Base-by-base conservation (phyloP, 2,888 invertebrate genomes). In the Euphydryas editha region DNA sequence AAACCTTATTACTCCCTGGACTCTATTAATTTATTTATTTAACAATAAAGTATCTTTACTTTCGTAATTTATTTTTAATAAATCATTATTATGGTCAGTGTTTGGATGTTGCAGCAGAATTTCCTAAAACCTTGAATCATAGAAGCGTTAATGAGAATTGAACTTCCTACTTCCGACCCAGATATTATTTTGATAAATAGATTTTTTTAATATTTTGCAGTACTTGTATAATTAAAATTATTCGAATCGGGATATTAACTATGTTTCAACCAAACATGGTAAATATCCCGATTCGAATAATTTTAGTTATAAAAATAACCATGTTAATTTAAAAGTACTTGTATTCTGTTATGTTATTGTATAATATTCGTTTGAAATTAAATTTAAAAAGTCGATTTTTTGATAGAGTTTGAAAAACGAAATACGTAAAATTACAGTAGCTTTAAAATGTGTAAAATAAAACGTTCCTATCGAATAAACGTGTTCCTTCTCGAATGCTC, bases 161-260 rank as follows among this genome's bases (percentile, higher is more conserved):
- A 86, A 91, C 90, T 90, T 83, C 83, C 83, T 80, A 83, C 86
- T 84, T 88, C 90, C 89, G 89, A 86, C 85, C 84, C 75, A 87
- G 80, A 82, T 88, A 78, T 76, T 80, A 80, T 84, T 83, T 80
- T 78, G 76, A 73, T 46, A 44, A 46, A 61, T 61, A 46, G 77
- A 75, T 74, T 75, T 76, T 75, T 76, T 74, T 36, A 30, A 62
- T 55, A 59, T 44, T 70, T 62, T 47, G 44, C 44, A 36, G 46
- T 49, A 57, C 10, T n/a, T n/a, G 21, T 20, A 51, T 20, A 15
- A n/a, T n/a, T n/a, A n/a, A n/a, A n/a, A n/a, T n/a, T n/a, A n/a
- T n/a, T n/a, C n/a, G n/a, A n/a, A n/a, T n/a, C n/a, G n/a, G n/a
- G n/a, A n/a, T n/a, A n/a, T n/a, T n/a, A n/a, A n/a, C n/a, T n/a